Evolutionary conservation across 2,888 invertebrate genomes (phyloP).

Genomic region (Rotaria macrura): DNA sequence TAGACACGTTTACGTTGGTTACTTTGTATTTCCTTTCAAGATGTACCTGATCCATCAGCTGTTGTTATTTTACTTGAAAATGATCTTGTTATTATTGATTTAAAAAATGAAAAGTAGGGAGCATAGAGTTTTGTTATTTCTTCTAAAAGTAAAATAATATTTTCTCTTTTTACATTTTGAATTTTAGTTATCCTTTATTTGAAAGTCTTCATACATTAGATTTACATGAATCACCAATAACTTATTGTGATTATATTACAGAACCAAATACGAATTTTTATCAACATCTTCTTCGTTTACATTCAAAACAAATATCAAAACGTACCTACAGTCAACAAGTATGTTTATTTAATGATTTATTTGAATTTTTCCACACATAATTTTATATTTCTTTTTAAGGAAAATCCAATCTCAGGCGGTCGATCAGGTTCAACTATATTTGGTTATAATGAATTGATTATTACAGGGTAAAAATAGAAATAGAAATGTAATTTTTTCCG

Average conservation of each 20-base stretch:
- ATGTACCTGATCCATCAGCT: slow-evolving; percentile 91
- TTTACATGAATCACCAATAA: slow-evolving; percentile 94
- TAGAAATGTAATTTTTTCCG: no score
- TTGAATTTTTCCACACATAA: not conserved
- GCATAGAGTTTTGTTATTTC: not conserved
- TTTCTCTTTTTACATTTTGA: slow-evolving; percentile 33
- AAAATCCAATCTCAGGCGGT: not conserved
- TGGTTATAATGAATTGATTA: slow-evolving; percentile 30
- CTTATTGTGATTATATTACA: slow-evolving; percentile 86
- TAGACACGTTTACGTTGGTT: not conserved
- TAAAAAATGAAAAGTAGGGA: slow-evolving; percentile 52
- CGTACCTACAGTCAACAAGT: not conserved
- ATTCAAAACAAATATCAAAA: not conserved
- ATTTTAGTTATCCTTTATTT: slow-evolving; percentile 74
- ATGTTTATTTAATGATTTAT: not conserved
- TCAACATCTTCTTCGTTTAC: slow-evolving; percentile 25
- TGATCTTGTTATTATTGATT: slow-evolving; percentile 92
- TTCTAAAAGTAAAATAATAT: not conserved
- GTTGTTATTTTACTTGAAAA: slow-evolving; percentile 91
- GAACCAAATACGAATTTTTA: slow-evolving; percentile 53
- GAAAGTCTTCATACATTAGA: slow-evolving; percentile 99
- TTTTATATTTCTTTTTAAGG: slow-evolving; percentile 18
- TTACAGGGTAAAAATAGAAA: slow-evolving; percentile 23
- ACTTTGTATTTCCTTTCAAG: slow-evolving; percentile 54
- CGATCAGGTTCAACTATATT: slow-evolving; percentile 16